phyloP scores from a whole-genome alignment of 2,797 vertebrate genomes.

The Cyprinella venusta region DNA sequence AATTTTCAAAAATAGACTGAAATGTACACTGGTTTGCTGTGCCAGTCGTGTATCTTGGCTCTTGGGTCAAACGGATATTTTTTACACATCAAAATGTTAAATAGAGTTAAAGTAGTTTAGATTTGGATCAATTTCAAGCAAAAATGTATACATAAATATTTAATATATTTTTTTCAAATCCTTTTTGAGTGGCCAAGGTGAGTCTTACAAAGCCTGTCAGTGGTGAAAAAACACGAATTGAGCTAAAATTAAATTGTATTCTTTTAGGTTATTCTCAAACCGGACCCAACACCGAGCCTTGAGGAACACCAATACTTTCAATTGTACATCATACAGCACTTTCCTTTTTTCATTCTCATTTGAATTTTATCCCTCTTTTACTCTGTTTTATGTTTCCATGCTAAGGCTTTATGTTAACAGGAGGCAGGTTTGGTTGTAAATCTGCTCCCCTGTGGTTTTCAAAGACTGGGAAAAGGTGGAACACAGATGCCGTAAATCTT shows the following conservation, averaged over 20 bases:
- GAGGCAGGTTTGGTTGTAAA: slow-evolving; percentile 55
- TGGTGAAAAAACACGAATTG: not conserved
- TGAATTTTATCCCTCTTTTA: slow-evolving; percentile 30
- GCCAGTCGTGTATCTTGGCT: not conserved
- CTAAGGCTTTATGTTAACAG: slow-evolving; percentile 50
- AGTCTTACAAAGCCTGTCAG: not conserved
- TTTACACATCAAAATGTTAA: slow-evolving; percentile 18
- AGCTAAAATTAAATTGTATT: not conserved
- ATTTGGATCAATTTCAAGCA: slow-evolving; percentile 20
- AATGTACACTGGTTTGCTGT: slow-evolving; percentile 1
- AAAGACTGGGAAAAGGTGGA: slow-evolving; percentile 29
- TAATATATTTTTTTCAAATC: slow-evolving; percentile 39
- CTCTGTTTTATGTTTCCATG: slow-evolving; percentile 25
- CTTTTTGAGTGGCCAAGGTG: slow-evolving; percentile 1
- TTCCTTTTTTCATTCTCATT: slow-evolving; percentile 5
- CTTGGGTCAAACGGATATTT: slow-evolving; percentile 6
- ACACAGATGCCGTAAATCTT: slow-evolving; percentile 49
- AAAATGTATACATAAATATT: slow-evolving; percentile 10
- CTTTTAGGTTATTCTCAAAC: slow-evolving; percentile 7
- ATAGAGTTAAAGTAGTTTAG: slow-evolving; percentile 1
- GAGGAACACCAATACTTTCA: slow-evolving; percentile 66
- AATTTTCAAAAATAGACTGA: not conserved
- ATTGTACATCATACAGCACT: slow-evolving; percentile 7
- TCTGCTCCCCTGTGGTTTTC: slow-evolving; percentile 43
- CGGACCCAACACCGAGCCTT: slow-evolving; percentile 52